Evolutionary conservation across 2,888 invertebrate species (phyloP), one percentile per base, ranked within the genome.

Genomic region (Drosophila neonasuta): DNA sequence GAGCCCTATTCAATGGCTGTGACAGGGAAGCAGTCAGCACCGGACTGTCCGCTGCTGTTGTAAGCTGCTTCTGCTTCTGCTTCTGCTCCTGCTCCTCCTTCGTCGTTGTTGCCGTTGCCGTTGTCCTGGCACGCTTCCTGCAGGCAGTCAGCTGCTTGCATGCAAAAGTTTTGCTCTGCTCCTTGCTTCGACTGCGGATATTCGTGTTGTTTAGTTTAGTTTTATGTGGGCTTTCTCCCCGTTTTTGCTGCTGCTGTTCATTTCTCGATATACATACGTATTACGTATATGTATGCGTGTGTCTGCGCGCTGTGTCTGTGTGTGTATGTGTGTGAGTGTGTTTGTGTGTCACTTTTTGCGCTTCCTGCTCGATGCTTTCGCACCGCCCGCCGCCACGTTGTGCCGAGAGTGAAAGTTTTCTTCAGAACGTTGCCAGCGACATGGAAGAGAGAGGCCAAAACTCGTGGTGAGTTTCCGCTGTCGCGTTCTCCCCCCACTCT

Each of bases 391-490:
- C 76, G 86, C 81, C 86, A 79, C 86, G 86, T 86, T 80, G 78
- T 83, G 80, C 72, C 81, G 86, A 81, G 81, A 81, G 81, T 81
- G 81, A 81, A 81, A 81, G 81, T 81, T 70, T 77, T 75, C 45
- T 57, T 68, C n/a, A 57, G 36, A 36, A 61, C 61, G 51, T 60
- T 64, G 68, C 56, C 59, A 57, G 63, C 63, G 46, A 64, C 68
- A 58, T 11, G 3, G 11, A 20, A 42, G 39, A 55, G 71, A 74
- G 59, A 29, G 36, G 15, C 24, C 42, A 59, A 6, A 24, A 46
- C 58, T 64, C 68, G 77, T 83, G 78, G 74, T 81, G 78, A 83
- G 52, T 73, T 81, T 39, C 17, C 39, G 10, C 11, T 11, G 10
- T 10, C 34, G 29, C 57, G 29, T 41, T 50, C 64, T 42, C 56